Conservation (phyloP, 2,888 invertebrate genomes). For the Parnassius glacialis region DNA sequence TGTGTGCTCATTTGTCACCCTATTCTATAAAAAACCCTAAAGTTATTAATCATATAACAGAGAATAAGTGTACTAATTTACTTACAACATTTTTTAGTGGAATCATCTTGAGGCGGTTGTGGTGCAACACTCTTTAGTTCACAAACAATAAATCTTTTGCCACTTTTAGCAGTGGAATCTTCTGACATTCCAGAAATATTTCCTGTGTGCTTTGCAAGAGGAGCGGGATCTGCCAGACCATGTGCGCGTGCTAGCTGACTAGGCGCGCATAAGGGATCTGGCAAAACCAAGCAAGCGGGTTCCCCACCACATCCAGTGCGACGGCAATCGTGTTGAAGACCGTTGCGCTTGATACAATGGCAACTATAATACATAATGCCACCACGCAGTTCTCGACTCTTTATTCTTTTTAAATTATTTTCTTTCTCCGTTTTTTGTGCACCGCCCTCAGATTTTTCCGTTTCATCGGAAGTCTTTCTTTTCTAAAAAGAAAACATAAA, state of each 20-base stretch:
- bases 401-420: constrained; percentile 69
- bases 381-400: constrained; percentile 78
- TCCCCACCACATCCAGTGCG: constrained; percentile 77
- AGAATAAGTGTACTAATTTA: too few relatives aligned
- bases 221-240: constrained; percentile 63
- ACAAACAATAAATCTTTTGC: constrained; percentile 71
- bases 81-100: constrained; percentile 58
- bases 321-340: constrained; percentile 81
- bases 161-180: constrained; percentile 40
- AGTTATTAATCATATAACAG: too few relatives aligned
- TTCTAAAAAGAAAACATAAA: constrained; percentile 46
- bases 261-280: constrained; percentile 79
- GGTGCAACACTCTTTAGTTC: constrained; percentile 66
- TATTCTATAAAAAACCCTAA: too few relatives aligned
- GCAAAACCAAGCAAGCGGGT: constrained; percentile 73
- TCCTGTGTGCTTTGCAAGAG: constrained; percentile 54
- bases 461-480: constrained; percentile 46
- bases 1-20: too few relatives aligned
- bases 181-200: constrained; percentile 41
- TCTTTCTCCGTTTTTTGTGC: constrained; percentile 69
- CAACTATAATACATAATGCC: constrained; percentile 80
- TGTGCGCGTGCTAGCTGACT: constrained; percentile 73
- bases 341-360: constrained; percentile 81
- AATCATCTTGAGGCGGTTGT: constrained; percentile 44
- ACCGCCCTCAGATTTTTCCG: constrained; percentile 49